Conservation (phyloP, 2,113 vertebrate genomes). For the Gallinago paraguaiae region DNA sequence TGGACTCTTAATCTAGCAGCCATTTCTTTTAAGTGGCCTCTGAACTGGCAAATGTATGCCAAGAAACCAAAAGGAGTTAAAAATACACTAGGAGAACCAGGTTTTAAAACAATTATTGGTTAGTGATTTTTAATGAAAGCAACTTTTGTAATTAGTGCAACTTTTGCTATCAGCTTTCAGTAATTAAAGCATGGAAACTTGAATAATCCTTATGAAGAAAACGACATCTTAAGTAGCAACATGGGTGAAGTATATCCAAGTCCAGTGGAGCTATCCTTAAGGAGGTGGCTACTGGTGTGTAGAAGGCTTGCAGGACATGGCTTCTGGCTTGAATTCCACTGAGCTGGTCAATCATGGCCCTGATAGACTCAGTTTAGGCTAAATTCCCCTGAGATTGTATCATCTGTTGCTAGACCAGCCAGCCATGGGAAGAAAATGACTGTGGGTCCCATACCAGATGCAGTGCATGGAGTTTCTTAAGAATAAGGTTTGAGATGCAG, state of each 20-base stretch:
- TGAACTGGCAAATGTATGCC: not conserved
- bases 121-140: not conserved
- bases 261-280: not conserved
- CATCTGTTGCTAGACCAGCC: not conserved
- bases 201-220: not conserved
- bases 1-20: not conserved
- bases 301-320: not conserved
- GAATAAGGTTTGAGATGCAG: not conserved
- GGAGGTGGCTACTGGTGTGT: not conserved
- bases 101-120: not conserved
- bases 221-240: not conserved
- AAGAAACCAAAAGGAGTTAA: not conserved
- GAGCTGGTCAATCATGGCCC: fast-evolving
- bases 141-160: not conserved
- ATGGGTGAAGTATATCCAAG: not conserved
- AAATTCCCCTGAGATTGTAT: not conserved
- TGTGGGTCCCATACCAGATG: not conserved
- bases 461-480: not conserved
- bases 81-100: not conserved
- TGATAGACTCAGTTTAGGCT: not conserved
- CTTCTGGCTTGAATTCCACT: not conserved
- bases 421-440: not conserved
- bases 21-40: not conserved
- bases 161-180: not conserved
- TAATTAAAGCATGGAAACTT: not conserved